A percentile compares a stretch with the other conserved stretches of the same genome.
phyloP scores from a whole-genome alignment of 2,888 invertebrate genomes.

The Epinotia brunnichana region DNA sequence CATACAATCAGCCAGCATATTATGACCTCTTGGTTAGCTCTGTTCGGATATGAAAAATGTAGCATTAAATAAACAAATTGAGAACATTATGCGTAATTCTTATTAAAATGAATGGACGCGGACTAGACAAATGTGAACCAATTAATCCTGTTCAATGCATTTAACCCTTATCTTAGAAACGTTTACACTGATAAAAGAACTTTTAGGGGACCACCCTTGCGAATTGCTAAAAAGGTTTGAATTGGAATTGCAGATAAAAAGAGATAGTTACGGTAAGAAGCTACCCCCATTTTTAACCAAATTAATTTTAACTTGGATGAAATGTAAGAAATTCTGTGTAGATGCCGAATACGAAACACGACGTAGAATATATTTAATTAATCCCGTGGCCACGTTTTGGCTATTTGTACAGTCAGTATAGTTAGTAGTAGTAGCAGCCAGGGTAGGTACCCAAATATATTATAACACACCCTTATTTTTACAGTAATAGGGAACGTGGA shows the following conservation, averaged over 20 bases:
- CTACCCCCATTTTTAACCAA: slow-evolving; percentile 9
- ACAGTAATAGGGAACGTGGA: too few species aligned
- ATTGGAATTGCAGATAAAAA: not conserved
- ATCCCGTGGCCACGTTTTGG: too few species aligned
- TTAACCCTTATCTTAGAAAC: slow-evolving; percentile 28
- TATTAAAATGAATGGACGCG: not conserved
- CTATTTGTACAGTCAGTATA: too few species aligned
- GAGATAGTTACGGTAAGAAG: slow-evolving; percentile 4
- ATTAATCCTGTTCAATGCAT: slow-evolving; percentile 6
- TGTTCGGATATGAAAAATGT: too few species aligned
- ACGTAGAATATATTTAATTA: too few species aligned
- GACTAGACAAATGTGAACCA: slow-evolving; percentile 16
- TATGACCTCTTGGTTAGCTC: too few species aligned
- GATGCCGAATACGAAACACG: not conserved
- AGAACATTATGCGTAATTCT: too few species aligned
- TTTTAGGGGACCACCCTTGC: slow-evolving; percentile 21
- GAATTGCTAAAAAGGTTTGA: slow-evolving; percentile 14
- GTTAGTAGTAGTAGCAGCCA: too few species aligned
- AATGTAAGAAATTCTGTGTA: not conserved
- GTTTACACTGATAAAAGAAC: slow-evolving; percentile 25
- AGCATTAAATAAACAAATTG: too few species aligned
- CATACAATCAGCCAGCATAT: too few species aligned
- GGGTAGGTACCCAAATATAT: too few species aligned
- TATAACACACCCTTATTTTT: too few species aligned
- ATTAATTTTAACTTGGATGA: not conserved